phyloP scores from a whole-genome alignment of 2,888 invertebrate species.

The Entomobrya multifasciata region DNA sequence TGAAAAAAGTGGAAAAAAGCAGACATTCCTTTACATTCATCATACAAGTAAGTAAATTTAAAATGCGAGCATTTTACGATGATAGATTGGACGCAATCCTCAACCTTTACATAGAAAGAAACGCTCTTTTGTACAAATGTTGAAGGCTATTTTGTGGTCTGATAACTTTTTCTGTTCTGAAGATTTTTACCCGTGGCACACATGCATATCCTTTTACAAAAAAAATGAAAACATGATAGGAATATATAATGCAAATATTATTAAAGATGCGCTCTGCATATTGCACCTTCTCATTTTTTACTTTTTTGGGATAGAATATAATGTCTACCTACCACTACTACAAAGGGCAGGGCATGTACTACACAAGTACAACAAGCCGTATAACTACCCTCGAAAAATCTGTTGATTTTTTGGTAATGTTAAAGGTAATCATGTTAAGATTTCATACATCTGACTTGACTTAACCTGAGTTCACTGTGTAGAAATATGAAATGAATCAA shows the following conservation, averaged over 20 bases:
- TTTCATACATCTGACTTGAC: too few relatives aligned
- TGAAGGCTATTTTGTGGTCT: constrained; percentile 76
- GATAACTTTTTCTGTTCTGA: constrained; percentile 71
- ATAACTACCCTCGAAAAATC: constrained; percentile 17
- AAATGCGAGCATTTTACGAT: background rate
- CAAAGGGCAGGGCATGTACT: constrained; percentile 31
- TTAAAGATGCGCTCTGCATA: constrained; percentile 70
- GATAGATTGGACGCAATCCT: background rate
- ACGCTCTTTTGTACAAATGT: constrained; percentile 41
- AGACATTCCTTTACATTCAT: background rate
- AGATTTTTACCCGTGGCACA: constrained; percentile 57
- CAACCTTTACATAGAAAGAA: too few relatives aligned
- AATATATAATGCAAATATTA: constrained; percentile 44
- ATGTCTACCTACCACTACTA: background rate
- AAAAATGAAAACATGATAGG: constrained; percentile 53
- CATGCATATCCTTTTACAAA: constrained; percentile 48
- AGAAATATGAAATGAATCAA: constrained; percentile 36
- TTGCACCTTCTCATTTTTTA: constrained; percentile 65
- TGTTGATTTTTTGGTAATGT: too few relatives aligned
- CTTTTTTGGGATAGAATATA: constrained; percentile 1
- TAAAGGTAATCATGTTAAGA: too few relatives aligned
- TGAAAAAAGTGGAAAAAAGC: background rate
- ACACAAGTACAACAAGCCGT: background rate
- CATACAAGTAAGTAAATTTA: background rate
- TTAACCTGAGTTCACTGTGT: background rate